Conservation (phyloP, 2,113 vertebrate species). For the Haemorhous mexicanus region DNA sequence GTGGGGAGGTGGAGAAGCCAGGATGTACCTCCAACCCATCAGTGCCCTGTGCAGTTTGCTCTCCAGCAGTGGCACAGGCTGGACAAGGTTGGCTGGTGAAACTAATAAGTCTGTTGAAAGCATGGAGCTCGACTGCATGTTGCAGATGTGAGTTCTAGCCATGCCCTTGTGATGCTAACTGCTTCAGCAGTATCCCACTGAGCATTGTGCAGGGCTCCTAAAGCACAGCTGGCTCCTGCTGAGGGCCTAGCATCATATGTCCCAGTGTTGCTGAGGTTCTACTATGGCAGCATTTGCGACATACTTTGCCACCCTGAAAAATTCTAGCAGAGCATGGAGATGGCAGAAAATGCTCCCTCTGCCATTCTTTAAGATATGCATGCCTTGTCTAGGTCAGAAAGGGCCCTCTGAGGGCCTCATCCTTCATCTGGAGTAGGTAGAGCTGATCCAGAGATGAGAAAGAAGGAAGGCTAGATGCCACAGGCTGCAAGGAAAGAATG, state of each 20-base stretch:
- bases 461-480: neutral
- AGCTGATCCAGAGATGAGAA: neutral
- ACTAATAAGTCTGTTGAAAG: neutral
- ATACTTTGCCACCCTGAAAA: neutral
- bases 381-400: neutral
- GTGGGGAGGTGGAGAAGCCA: fast-evolving
- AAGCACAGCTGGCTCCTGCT: neutral
- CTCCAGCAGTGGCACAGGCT: neutral
- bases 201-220: neutral
- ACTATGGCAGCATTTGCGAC: neutral
- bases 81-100: neutral
- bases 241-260: fast-evolving
- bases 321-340: neutral
- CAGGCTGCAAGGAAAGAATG: neutral
- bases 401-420: neutral
- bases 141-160: neutral
- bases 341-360: neutral
- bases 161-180: neutral
- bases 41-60: neutral
- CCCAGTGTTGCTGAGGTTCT: neutral
- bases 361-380: neutral
- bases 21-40: neutral
- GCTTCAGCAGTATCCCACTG: neutral
- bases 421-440: neutral
- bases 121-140: neutral